Evolutionary conservation across 1,140 invertebrate genomes (phyloP).

Genomic region (Pachyrhynchus sulphureomaculatus): DNA sequence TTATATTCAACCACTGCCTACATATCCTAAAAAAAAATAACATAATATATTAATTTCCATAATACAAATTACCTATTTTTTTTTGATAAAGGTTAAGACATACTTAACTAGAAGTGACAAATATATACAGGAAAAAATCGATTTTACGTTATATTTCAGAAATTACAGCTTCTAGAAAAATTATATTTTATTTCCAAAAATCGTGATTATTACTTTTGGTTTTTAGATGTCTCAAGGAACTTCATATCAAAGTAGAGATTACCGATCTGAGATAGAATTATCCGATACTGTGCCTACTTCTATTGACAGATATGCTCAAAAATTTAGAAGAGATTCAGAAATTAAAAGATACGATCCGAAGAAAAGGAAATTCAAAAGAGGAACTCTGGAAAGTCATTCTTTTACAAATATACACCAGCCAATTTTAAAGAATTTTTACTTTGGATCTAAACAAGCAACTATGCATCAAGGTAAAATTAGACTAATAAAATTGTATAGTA

Average conservation of each 20-base stretch:
- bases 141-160: too few species aligned
- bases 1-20: too few species aligned
- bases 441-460: slow-evolving; percentile 39
- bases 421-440: slow-evolving; percentile 43
- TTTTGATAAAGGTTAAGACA: too few species aligned
- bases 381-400: slow-evolving; percentile 57
- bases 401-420: slow-evolving; percentile 53
- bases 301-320: slow-evolving; percentile 37
- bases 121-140: too few species aligned
- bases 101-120: too few species aligned
- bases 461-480: slow-evolving; percentile 45
- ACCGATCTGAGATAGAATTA: slow-evolving; percentile 7
- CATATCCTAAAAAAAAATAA: too few species aligned
- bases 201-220: too few species aligned
- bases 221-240: slow-evolving; percentile 41
- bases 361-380: slow-evolving; percentile 52
- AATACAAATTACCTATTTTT: too few species aligned
- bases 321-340: slow-evolving; percentile 44
- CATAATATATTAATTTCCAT: too few species aligned
- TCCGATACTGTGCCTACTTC: neutral
- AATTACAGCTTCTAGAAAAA: too few species aligned
- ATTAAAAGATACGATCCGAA: slow-evolving; percentile 43
- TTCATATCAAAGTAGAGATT: slow-evolving; percentile 38
- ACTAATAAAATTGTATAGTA: too few species aligned
- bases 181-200: too few species aligned